phyloP scores from a whole-genome alignment of 2,797 vertebrate genomes.

The Ambastaia sidthimunki region DNA sequence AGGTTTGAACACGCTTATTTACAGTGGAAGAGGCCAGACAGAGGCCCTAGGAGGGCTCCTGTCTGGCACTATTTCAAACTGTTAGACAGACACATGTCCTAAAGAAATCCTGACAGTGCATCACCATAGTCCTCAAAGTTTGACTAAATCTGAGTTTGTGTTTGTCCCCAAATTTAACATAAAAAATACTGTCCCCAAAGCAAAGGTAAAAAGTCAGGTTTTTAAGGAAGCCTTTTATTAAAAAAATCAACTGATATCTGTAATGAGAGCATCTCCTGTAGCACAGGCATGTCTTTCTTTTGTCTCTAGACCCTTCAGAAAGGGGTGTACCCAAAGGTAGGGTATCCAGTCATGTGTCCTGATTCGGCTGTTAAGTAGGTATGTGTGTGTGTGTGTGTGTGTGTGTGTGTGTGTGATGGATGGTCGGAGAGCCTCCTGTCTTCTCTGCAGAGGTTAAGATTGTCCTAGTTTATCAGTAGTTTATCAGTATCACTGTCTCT shows the following conservation, averaged over 20 bases:
- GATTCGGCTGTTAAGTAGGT: slow-evolving; percentile 3
- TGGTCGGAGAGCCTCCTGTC: slow-evolving; percentile 3
- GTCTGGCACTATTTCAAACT: too few species aligned
- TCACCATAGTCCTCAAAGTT: too few species aligned
- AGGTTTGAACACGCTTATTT: too few species aligned
- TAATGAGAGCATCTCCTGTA: neutral
- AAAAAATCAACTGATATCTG: neutral
- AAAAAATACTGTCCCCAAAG: too few species aligned
- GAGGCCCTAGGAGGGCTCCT: too few species aligned
- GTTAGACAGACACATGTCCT: too few species aligned
- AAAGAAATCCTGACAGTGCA: too few species aligned
- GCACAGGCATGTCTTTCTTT: slow-evolving; percentile 1
- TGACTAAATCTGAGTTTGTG: too few species aligned
- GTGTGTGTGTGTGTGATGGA: slow-evolving; percentile 38
- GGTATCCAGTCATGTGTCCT: neutral
- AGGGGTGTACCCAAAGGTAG: neutral
- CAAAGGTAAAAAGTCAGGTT: neutral
- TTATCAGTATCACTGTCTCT: neutral
- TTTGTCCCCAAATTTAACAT: too few species aligned
- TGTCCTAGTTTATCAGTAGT: slow-evolving; percentile 23
- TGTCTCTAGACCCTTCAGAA: neutral
- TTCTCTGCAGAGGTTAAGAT: slow-evolving; percentile 20
- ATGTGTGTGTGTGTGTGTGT: slow-evolving; percentile 12
- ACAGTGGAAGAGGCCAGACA: too few species aligned
- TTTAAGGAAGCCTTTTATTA: neutral